phyloP scores from a whole-genome alignment of 2,797 vertebrate genomes.

The Micrastur ruficollis region DNA sequence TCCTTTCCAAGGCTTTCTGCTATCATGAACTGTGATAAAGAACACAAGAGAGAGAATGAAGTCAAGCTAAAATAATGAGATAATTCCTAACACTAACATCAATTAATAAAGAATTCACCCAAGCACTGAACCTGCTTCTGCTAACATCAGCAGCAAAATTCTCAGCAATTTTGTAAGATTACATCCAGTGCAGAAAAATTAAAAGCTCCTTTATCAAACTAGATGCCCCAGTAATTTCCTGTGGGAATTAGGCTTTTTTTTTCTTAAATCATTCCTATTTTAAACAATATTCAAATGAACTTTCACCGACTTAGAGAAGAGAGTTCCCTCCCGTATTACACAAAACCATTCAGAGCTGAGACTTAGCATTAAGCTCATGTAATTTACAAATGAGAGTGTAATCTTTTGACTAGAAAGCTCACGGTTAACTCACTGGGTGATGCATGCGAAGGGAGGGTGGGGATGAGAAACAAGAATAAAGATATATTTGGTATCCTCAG shows the following conservation, averaged over 20 bases:
- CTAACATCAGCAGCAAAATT: constrained; percentile 14
- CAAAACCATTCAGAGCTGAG: not conserved
- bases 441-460: not conserved
- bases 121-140: not conserved
- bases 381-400: not conserved
- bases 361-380: not conserved
- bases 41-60: not conserved
- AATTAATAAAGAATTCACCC: constrained; percentile 13
- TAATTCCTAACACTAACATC: constrained; percentile 3
- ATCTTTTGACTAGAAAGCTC: not conserved
- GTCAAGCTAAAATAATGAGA: not conserved
- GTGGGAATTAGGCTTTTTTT: not conserved
- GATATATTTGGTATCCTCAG: not conserved
- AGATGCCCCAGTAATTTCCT: not conserved
- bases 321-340: not conserved
- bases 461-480: not conserved
- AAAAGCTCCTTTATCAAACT: not conserved
- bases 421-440: not conserved
- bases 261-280: not conserved
- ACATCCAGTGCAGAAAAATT: not conserved
- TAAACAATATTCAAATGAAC: not conserved
- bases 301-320: not conserved
- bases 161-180: not conserved
- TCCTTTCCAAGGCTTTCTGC: not conserved
- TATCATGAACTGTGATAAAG: not conserved